Evolutionary conservation across 2,797 vertebrate genomes (phyloP), one percentile per base, ranked within the genome.

Genomic region (Dendrocincla tyrannina): DNA sequence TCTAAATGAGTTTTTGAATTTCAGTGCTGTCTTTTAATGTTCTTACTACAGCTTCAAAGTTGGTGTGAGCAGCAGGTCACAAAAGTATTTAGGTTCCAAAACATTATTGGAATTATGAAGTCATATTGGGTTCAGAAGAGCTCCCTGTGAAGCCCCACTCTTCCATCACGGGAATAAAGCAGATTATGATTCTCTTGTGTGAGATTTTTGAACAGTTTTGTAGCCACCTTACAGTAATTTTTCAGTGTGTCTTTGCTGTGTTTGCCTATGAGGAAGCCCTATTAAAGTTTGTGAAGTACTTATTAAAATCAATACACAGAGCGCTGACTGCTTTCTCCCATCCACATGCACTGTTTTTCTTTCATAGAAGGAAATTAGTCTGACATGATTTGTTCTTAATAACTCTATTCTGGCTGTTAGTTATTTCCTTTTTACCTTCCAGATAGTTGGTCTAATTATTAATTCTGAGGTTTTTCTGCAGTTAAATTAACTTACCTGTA

Each of bases 301-400:
- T 67, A 47, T n/a, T 92, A 52, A 89, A 87, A 63, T 87, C 63
- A 89, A 41, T 83, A 73, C 55, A 32, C 35, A 42, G 80, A 72
- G 3, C 17, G 64, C 33, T 87, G 74, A 79, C 81, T 82, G 16
- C 59, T 94, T 85, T 68, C 63, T 28, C 37, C n/a, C 59, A n/a
- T 49, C 59, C 56, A 35, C 11, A 5, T 41, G 10, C 30, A 39
- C 20, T 46, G 20, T 68, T 88, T 81, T 66, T 37, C 37, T 93
- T 96, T 84, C 49, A 70, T 37, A 74, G 78, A 86, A 95, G 64
- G 68, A 91, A 89, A 88, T 47, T 63, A 62, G 52, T 30, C 55
- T 93, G 89, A 56, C 27, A 23, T 80, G 49, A 93, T 74, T 94
- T 94, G 74, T 89, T 95, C 68, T 85, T 88, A 67, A 82, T 85